These are phyloP conservation scores for Gopherus flavomarginatus DNA, from an alignment of 2,113 vertebrate genomes.

Conservation along the genomic window DNA sequence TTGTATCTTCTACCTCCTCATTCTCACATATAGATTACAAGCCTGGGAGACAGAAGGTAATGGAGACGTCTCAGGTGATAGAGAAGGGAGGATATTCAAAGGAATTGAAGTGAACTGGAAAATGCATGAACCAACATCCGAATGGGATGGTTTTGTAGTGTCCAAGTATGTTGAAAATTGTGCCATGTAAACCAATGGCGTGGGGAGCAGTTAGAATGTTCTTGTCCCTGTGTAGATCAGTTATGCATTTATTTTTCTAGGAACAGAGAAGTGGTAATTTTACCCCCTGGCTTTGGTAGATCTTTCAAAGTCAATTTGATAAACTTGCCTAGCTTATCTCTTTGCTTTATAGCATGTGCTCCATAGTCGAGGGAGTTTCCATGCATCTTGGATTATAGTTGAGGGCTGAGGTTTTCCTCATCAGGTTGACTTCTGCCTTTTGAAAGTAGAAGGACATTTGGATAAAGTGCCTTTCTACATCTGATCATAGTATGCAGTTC, in stretches of 20 bases:
- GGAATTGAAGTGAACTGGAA: fast-evolving
- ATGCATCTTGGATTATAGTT: not conserved
- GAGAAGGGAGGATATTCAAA: not conserved
- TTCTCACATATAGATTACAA: not conserved
- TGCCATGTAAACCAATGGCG: not conserved
- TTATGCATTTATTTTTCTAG: not conserved
- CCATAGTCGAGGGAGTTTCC: not conserved
- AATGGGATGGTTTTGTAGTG: not conserved
- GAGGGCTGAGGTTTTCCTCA: not conserved
- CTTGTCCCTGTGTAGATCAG: fast-evolving
- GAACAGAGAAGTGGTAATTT: not conserved
- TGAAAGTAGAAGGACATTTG: not conserved
- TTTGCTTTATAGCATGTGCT: not conserved
- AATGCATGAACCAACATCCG: fast-evolving
- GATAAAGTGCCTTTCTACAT: not conserved
- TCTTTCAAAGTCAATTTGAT: not conserved
- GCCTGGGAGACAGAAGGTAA: not conserved
- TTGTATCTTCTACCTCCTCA: not conserved
- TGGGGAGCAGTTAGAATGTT: fast-evolving
- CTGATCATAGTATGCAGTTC: not conserved
- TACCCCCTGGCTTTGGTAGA: not conserved
- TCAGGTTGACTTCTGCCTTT: not conserved
- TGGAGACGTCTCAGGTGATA: not conserved
- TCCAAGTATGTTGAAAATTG: not conserved
- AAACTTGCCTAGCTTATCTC: not conserved